Percentiles rank a stretch among this genome's conserved stretches.
Conservation (phyloP, 2,113 vertebrate species). For the Xyliphius kryptos region DNA sequence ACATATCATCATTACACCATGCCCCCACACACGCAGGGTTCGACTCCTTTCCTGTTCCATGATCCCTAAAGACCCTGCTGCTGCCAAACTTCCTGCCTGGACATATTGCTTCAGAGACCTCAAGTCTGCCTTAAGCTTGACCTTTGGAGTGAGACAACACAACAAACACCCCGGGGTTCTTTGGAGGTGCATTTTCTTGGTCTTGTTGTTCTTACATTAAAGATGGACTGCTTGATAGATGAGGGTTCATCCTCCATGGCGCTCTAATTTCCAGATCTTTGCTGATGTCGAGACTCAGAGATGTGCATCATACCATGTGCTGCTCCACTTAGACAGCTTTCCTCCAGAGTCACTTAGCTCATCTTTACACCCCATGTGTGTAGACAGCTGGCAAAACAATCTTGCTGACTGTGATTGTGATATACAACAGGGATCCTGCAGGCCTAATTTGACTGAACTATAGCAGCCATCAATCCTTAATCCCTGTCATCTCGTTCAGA, state of each 20-base stretch:
- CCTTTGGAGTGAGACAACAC: not conserved
- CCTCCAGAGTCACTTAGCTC: not conserved
- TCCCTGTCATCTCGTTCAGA: not conserved
- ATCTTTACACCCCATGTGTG: conserved; percentile 14
- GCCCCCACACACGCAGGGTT: not conserved
- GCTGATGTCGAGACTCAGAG: not conserved
- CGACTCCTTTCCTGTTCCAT: conserved; percentile 6
- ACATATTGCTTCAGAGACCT: not conserved
- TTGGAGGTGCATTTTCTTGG: not conserved
- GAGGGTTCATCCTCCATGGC: conserved; percentile 1
- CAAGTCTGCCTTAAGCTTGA: conserved; percentile 13
- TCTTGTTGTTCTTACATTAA: conserved; percentile 5
- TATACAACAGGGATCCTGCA: conserved; percentile 1
- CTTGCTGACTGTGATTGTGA: not conserved
- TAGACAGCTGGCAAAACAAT: conserved; percentile 19
- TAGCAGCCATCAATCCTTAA: not conserved
- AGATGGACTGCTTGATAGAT: conserved; percentile 16
- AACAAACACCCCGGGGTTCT: conserved; percentile 10
- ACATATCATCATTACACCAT: not conserved
- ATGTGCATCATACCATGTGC: not conserved
- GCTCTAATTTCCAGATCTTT: conserved; percentile 8
- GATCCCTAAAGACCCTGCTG: not conserved
- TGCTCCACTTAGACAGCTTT: not conserved
- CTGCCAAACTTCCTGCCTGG: conserved; percentile 4
- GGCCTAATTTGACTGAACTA: conserved; percentile 3